These are phyloP conservation scores for Coracopsis vasa DNA, from an alignment of 2,113 vertebrate genomes.

Conservation along the genomic window DNA sequence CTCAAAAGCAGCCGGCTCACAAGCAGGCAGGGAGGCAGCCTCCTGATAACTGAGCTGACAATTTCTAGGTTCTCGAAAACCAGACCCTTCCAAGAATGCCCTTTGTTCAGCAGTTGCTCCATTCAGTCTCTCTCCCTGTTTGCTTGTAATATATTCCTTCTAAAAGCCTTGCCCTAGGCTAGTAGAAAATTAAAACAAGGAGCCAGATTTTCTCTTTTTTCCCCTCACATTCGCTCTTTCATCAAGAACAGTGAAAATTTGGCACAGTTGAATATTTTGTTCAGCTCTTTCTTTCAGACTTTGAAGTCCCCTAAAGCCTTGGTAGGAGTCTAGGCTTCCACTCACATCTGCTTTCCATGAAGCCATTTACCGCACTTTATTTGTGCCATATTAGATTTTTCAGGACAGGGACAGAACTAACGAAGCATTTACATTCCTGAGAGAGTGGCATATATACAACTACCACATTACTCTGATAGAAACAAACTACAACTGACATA, in stretches of 20 bases:
- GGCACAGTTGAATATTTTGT: slow-evolving; percentile 66
- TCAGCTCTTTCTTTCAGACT: slow-evolving; percentile 62
- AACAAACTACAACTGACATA: slow-evolving; percentile 15
- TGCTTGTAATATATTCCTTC: slow-evolving; percentile 69
- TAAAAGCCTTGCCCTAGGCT: slow-evolving; percentile 65
- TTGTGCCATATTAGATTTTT: slow-evolving; percentile 70
- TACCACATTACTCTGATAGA: slow-evolving; percentile 52
- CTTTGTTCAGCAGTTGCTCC: slow-evolving; percentile 59
- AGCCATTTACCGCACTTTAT: slow-evolving; percentile 62
- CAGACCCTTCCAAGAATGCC: slow-evolving; percentile 61
- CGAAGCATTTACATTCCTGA: slow-evolving; percentile 59
- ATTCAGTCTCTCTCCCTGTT: slow-evolving; percentile 58
- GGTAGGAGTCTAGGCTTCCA: slow-evolving; percentile 61
- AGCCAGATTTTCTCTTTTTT: slow-evolving; percentile 28
- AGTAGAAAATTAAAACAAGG: slow-evolving; percentile 71
- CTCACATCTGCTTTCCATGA: slow-evolving; percentile 74
- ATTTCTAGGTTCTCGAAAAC: slow-evolving; percentile 46
- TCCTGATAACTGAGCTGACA: slow-evolving; percentile 52
- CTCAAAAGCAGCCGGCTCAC: neutral
- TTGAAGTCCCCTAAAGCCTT: slow-evolving; percentile 65
- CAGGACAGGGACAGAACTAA: slow-evolving; percentile 61
- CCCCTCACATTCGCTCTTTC: slow-evolving; percentile 62
- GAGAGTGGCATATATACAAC: slow-evolving; percentile 37
- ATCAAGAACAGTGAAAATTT: slow-evolving; percentile 71
- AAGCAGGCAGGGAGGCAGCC: neutral